Base-by-base conservation (phyloP, 2,113 vertebrate genomes). In the Myrmecophaga tridactyla region DNA sequence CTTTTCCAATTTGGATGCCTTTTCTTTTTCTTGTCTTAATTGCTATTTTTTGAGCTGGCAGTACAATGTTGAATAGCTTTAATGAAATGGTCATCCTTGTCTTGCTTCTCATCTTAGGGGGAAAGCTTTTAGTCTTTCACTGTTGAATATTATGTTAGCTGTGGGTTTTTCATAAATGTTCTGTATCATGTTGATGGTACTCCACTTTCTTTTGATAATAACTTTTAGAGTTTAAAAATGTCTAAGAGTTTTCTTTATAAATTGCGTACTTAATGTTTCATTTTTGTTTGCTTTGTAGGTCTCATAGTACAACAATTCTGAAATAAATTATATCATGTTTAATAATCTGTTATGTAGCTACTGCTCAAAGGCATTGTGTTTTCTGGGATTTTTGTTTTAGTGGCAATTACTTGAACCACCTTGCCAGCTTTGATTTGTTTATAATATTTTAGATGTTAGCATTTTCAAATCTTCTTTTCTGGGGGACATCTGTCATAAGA, bases 351-450 rank as follows among this genome's bases (percentile, higher is more conserved):
- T 90, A 58, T 60, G 2, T 41, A 73, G 21, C 34, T 94, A 0
- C 85, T 90, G 17, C 36, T 21, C 18, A 72, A 81, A 67, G 31
- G 20, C 8, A 58, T 58, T 90, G 15, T 84, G 31, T 92, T 88
- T 9, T 36, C 6, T 92, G 21, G 17, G n/a, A 76, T 85, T 90
- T 96, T 94, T 91, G 12, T 95, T 94, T 83, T 63, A 95, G 25
- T 89, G 27, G 75, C 51, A 3, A n/a, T 86, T 81, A 41, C 34
- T 94, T 93, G 43, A 92, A 85, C 39, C 3, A 78, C 65, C 9
- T 69, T 81, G 18, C 36, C 21, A 89, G 9, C 73, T 89, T 77
- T 83, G 34, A 56, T 84, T 90, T 83, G 46, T 75, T 90, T 76
- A 10, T 90, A 87, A 56, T 77, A 62, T 65, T n/a, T 81, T 94